Base-by-base conservation (phyloP, 2,888 invertebrate species). In the Apotomis turbidana region DNA sequence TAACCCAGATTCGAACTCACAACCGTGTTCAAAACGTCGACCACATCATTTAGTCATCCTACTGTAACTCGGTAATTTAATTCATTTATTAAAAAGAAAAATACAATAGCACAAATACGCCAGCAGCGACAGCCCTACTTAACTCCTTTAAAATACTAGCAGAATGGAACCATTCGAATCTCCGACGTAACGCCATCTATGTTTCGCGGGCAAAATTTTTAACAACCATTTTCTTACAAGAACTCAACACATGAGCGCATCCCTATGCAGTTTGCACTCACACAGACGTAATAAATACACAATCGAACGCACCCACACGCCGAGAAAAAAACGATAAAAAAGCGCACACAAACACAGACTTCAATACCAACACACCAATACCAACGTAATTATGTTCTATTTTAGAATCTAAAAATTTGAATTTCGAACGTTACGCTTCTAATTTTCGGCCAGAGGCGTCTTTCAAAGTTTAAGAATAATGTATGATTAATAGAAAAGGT, bases 281-380 rank as follows among this genome's bases (percentile, higher is more conserved):
- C 88, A 79, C 78, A 38, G 27, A 51, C 71, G 71, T 75, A 69
- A 51, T 44, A 60, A 75, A 68, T 81, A 89, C 87, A 93, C 91
- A 92, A 92, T 91, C 88, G 89, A 90, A 91, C 87, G 87, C 90
- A 92, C 93, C 86, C 93, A 93, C 92, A 93, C 93, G 84, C 80
- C 78, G 84, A 88, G 90, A 91, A 91, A 93, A 92, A 93, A 93
- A 91, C 91, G 90, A 90, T 91, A 93, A 93, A 93, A 93, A 93
- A 90, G 77, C 71, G 84, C 90, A 89, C 90, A 91, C 90, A 83
- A 84, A 82, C 78, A 85, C 79, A 77, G 77, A 76, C 75, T 75
- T 76, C 76, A 78, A 76, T 77, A 76, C 78, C 76, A 78, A 79
- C 79, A 80, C 78, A 71, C 73, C 71, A 73, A 70, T 64, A 68